Evolutionary conservation across 2,113 vertebrate species (phyloP), one percentile per base, ranked within the genome.

Genomic region (Lipophrys pholis): DNA sequence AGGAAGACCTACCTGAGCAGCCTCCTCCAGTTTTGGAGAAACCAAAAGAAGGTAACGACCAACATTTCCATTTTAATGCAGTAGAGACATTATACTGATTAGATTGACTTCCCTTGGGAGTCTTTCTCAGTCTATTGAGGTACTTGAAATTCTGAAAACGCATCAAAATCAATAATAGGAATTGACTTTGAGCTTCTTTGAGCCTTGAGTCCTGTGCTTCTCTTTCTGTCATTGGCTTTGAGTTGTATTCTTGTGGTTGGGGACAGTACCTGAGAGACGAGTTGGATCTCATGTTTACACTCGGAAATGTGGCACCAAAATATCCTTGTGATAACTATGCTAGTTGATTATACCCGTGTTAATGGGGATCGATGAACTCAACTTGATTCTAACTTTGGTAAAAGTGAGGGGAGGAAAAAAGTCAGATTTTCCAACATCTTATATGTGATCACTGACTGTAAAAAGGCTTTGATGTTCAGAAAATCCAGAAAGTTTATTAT

Each of bases 1-100:
- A 90, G 68, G 94, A 95, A 45, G 91, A 94, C 17, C 88, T 94
- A 42, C 94, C 93, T 8, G 84, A 85, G 1, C 90, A 90, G 17
- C 90, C 92, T 15, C 78, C 87, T 68, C 90, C 89, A 9, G 2
- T 73, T 42, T 69, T 79, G 41, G 87, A 90, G 11, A 91, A 87
- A 76, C 83, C 73, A 10, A 93, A 87, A 81, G 90, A 93, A 42
- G 69, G 93, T 93, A 75, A 74, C 73, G 14, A 35, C 6, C 12
- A 4, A 7, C 3, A 11, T 35, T 57, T 6, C 3, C 21, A 30
- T 30, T 30, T 30, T 30, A 30, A 30, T 30, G 21, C 21, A 30
- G 4, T 30, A 4, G 21, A 30, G 21, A 30, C 21, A 30, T 30
- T 30, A 30, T 30, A 2, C 2, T 30, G 21, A 30, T 30, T 30